phyloP scores from a whole-genome alignment of 2,113 vertebrate genomes.

The Eulemur macaco region DNA sequence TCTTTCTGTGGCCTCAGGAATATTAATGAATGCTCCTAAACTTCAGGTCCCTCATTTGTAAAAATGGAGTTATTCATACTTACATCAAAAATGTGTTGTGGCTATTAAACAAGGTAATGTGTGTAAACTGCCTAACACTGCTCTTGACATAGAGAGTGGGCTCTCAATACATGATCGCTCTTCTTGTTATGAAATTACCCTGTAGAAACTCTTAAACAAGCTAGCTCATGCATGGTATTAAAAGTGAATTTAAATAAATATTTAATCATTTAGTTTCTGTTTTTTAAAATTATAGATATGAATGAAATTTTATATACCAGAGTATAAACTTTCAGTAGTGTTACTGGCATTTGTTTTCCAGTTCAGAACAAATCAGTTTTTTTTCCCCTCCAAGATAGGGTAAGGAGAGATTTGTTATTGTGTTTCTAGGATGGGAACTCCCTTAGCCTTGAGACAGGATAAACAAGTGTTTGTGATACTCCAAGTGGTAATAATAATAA shows the following conservation, averaged over 20 bases:
- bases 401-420: background rate
- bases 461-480: background rate
- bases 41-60: background rate
- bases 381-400: background rate
- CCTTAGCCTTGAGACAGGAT: background rate
- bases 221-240: background rate
- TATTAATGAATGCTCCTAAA: constrained; percentile 29
- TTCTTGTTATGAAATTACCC: background rate
- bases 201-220: background rate
- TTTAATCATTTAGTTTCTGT: background rate
- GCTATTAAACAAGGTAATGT: background rate
- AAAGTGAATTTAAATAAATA: constrained; percentile 22
- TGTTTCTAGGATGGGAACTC: background rate
- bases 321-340: background rate
- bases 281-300: background rate
- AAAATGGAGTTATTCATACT: background rate
- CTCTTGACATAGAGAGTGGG: background rate
- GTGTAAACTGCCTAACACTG: background rate
- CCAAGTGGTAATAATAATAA: background rate
- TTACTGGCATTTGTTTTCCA: background rate
- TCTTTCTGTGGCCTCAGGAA: background rate
- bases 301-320: background rate
- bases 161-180: background rate
- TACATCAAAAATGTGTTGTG: background rate
- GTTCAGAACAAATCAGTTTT: background rate